These are phyloP conservation scores for Drosophila helvetica DNA, from an alignment of 2,888 invertebrate species.

Conservation along the genomic window DNA sequence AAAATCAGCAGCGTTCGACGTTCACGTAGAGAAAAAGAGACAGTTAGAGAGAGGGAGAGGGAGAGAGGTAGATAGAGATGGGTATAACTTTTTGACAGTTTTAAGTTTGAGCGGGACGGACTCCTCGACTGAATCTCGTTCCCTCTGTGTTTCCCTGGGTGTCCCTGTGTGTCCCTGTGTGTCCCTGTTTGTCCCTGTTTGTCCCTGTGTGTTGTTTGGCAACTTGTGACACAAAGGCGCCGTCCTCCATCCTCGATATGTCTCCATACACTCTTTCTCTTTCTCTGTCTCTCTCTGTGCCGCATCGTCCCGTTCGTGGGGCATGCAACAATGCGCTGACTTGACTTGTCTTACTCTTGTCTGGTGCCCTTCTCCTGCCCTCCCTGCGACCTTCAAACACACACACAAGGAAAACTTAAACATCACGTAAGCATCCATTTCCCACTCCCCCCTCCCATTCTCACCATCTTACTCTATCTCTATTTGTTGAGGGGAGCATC, in stretches of 20 bases:
- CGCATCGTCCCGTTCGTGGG: not conserved
- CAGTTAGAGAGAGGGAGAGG: not conserved
- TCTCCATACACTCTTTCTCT: slow-evolving; percentile 23
- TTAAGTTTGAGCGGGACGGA: slow-evolving; percentile 69
- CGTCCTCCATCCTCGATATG: not conserved
- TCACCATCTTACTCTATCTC: not conserved
- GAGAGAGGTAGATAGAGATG: not conserved
- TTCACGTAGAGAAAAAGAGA: slow-evolving; percentile 55
- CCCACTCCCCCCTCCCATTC: slow-evolving; percentile 1
- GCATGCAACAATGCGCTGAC: slow-evolving; percentile 64
- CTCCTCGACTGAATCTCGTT: slow-evolving; percentile 15
- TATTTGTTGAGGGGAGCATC: not conserved
- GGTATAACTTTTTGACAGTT: slow-evolving; percentile 75
- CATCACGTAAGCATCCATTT: slow-evolving; percentile 71
- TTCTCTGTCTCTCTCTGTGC: slow-evolving; percentile 37
- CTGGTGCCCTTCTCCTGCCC: slow-evolving; percentile 32
- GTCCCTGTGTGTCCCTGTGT: slow-evolving; percentile 3
- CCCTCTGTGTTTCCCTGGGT: not conserved
- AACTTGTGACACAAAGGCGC: slow-evolving; percentile 67
- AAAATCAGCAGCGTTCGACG: slow-evolving; percentile 35
- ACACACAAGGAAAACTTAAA: slow-evolving; percentile 47
- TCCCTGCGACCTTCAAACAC: slow-evolving; percentile 64
- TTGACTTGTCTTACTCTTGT: slow-evolving; percentile 54
- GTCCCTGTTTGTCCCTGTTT: not conserved
- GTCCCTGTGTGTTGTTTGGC: slow-evolving; percentile 23